Conservation (phyloP, 2,888 invertebrate genomes). For the Venusia cambrica region DNA sequence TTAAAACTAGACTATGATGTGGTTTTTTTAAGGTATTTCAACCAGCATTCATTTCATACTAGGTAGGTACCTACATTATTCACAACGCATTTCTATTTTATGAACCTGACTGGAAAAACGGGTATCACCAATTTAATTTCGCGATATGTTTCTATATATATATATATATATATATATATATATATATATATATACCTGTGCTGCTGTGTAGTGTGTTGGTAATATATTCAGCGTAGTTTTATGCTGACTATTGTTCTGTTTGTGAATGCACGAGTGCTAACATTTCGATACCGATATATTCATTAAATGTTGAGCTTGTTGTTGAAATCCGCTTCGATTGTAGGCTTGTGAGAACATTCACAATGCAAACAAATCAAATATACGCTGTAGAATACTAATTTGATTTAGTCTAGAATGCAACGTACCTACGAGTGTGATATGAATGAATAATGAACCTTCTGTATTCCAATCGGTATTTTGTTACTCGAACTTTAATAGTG, state of each 20-base stretch:
- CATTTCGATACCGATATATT: conserved; percentile 21
- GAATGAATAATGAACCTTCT: too few species aligned
- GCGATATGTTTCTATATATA: conserved; percentile 19
- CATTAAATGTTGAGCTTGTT: conserved; percentile 23
- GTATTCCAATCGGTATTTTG: too few species aligned
- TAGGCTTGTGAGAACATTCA: conserved; percentile 7
- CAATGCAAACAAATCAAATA: conserved; percentile 8
- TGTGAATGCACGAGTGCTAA: conserved; percentile 23
- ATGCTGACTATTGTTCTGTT: conserved; percentile 32
- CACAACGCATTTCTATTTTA: conserved; percentile 44
- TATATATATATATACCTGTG: conserved; percentile 27
- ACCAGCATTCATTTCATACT: too few species aligned
- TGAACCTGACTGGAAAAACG: conserved; percentile 37
- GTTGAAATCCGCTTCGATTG: conserved; percentile 18
- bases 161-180: conserved; percentile 19
- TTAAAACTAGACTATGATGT: too few species aligned
- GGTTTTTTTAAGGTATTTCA: too few species aligned
- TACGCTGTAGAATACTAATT: neutral
- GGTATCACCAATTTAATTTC: conserved; percentile 42
- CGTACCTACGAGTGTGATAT: too few species aligned
- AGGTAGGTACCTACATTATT: conserved; percentile 28
- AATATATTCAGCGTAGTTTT: conserved; percentile 28
- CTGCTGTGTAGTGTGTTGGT: too few species aligned
- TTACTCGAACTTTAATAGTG: too few species aligned
- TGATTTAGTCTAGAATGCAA: conserved; percentile 6